These are phyloP conservation scores for Patagioenas fasciata DNA, from an alignment of 2,113 vertebrate species.

Conservation along the genomic window DNA sequence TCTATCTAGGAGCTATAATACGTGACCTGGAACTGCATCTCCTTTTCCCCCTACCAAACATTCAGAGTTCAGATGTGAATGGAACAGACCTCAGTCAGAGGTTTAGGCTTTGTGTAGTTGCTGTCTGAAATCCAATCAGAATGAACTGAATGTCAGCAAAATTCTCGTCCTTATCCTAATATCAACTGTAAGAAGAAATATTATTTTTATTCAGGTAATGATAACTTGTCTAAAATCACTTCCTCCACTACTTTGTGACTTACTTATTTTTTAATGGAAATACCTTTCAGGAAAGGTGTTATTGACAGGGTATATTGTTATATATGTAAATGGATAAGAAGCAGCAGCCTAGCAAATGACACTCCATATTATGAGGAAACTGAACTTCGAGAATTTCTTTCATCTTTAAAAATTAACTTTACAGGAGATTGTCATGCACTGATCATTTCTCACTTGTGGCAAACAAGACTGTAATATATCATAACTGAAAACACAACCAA, in stretches of 20 bases:
- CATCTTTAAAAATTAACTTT: not conserved
- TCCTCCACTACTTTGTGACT: not conserved
- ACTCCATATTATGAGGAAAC: not conserved
- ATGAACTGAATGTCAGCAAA: not conserved
- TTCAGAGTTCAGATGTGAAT: not conserved
- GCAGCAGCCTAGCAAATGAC: not conserved
- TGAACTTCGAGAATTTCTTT: not conserved
- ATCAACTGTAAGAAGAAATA: not conserved
- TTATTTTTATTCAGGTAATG: not conserved
- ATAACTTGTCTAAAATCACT: not conserved
- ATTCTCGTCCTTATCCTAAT: not conserved
- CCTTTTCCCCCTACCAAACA: fast-evolving
- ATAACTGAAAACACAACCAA: not conserved
- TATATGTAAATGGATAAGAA: not conserved
- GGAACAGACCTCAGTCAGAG: not conserved
- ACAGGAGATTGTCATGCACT: not conserved
- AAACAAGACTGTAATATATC: not conserved
- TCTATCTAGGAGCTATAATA: not conserved
- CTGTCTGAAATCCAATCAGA: not conserved
- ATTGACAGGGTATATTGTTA: not conserved
- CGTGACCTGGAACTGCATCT: not conserved
- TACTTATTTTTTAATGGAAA: not conserved
- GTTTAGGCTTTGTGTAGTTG: not conserved
- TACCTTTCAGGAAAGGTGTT: not conserved
- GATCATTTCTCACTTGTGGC: not conserved